Base-by-base conservation (phyloP, 64 coral and sea anemone species). In the Trachythela sp. region DNA sequence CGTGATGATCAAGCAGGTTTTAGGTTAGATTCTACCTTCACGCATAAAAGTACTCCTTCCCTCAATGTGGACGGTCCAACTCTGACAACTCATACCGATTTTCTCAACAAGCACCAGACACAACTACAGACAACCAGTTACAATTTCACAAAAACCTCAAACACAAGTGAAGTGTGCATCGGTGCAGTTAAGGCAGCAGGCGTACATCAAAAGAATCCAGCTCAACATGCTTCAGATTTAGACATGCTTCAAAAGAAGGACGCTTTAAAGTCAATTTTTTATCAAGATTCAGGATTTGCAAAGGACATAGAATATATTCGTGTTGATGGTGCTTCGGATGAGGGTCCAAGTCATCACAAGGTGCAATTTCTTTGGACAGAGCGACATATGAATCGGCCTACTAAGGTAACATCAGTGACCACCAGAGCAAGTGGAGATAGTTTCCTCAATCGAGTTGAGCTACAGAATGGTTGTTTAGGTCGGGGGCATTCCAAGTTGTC, bases 1-100 rank as follows among this genome's bases (percentile, higher is more conserved):
- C 91, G 86, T 14, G 92, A 93, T 83, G 87, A 93, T 31, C 92
- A 93, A 85, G 92, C 92, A 3, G 83, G 87, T 4, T 93, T 93
- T 36, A 11, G 83, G 51, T 33, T 89, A 34, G 87, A 89, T 13
- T 93, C 92, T 34, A 93, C 83, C 18, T 89, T 76, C 88, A 93
- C 92, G 4, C 60, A n/a, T n/a, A n/a, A n/a, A n/a, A n/a, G n/a
- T n/a, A n/a, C n/a, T n/a, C n/a, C n/a, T n/a, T n/a, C n/a, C n/a
- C n/a, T n/a, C n/a, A n/a, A n/a, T n/a, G n/a, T n/a, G n/a, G n/a
- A n/a, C n/a, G n/a, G n/a, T n/a, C n/a, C n/a, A n/a, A n/a, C n/a
- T n/a, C n/a, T n/a, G n/a, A n/a, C n/a, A n/a, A n/a, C n/a, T n/a
- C n/a, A 89, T 40, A 93, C 92, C 2, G 92, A 93, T 75, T 93